Conservation (phyloP, 2,113 vertebrate genomes). For the Sphyrna mokarran region DNA sequence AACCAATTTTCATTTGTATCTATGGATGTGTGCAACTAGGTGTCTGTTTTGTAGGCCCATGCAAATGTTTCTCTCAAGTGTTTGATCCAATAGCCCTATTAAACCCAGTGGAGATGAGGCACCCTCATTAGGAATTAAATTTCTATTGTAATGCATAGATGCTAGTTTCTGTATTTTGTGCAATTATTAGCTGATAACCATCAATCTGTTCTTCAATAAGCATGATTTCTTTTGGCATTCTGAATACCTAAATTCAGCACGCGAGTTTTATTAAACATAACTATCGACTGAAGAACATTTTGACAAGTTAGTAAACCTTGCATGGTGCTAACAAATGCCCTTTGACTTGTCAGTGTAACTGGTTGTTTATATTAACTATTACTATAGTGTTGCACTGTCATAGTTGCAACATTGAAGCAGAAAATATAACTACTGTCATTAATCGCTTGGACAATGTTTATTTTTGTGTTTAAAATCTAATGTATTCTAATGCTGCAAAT, state of each 20-base stretch:
- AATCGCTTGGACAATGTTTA: neutral
- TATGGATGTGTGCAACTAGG: neutral
- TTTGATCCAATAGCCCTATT: neutral
- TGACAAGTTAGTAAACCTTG: neutral
- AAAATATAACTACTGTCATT: neutral
- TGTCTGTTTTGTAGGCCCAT: neutral
- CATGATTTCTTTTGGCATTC: neutral
- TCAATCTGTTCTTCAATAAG: neutral
- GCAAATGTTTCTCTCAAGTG: neutral
- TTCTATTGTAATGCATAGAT: neutral
- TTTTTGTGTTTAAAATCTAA: neutral
- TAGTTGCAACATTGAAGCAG: neutral
- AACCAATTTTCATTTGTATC: neutral
- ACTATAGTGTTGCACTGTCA: neutral
- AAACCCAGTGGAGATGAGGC: neutral
- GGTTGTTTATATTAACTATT: neutral
- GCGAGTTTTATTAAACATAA: neutral
- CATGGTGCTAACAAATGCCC: neutral
- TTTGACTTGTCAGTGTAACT: neutral
- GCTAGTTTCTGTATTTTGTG: neutral
- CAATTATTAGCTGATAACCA: too few species aligned
- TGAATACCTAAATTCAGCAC: neutral
- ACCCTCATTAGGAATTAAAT: neutral
- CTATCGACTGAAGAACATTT: neutral
- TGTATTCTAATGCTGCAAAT: neutral